Evolutionary conservation across 2,113 vertebrate species (phyloP).

Genomic region (Boleophthalmus pectinirostris): DNA sequence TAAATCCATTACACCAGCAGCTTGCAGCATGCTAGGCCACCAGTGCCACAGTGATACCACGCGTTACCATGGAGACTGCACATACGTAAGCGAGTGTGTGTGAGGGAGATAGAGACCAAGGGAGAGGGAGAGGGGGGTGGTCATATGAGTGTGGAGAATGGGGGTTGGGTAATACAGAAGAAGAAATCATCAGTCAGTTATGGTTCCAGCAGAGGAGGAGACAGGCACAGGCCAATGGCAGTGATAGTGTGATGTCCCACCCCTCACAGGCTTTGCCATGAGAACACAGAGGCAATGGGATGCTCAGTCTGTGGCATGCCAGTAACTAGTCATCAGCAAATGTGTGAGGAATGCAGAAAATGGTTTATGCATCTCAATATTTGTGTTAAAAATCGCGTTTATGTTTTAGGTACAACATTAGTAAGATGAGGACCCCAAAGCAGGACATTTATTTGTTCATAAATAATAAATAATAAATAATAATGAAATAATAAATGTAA

Average conservation of each 20-base stretch:
- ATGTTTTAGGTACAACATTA: no score
- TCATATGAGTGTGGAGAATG: constrained; percentile 33
- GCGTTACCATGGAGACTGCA: constrained; percentile 79
- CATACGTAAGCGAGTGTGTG: constrained; percentile 64
- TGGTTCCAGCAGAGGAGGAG: constrained; percentile 23
- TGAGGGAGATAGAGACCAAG: constrained; percentile 26
- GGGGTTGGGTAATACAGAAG: constrained; percentile 54
- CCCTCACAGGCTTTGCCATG: constrained; percentile 12
- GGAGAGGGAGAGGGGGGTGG: constrained; percentile 14
- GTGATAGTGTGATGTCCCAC: constrained; percentile 20
- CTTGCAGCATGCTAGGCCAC: constrained; percentile 56
- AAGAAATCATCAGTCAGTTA: constrained; percentile 49
- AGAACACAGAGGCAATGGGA: constrained; percentile 10
- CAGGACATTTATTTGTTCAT: no score
- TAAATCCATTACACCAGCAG: constrained; percentile 63
- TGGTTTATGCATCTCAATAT: not conserved
- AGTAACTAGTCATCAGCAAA: constrained; percentile 22
- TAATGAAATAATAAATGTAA: no score
- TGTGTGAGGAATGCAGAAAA: not conserved
- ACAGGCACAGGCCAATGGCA: constrained; percentile 26
- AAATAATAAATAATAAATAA: no score
- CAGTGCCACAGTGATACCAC: constrained; percentile 65
- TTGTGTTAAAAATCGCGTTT: no score
- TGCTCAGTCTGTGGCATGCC: constrained; percentile 17
- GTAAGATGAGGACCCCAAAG: no score